Conservation (phyloP, 2,888 invertebrate species). For the Busseola fusca region DNA sequence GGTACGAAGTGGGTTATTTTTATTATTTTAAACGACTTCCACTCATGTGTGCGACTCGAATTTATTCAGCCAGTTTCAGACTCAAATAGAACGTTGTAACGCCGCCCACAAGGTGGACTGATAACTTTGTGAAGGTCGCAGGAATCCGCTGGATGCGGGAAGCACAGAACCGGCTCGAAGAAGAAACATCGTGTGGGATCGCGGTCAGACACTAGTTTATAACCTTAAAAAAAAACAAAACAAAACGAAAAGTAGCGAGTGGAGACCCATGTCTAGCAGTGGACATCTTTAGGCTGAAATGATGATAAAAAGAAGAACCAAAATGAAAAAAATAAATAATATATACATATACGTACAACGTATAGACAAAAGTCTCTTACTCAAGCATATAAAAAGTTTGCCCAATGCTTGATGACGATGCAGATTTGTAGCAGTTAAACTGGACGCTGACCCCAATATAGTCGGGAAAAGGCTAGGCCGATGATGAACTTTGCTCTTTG, state of each 20-base stretch:
- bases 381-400: too few species aligned
- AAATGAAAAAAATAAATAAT: too few species aligned
- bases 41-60: too few species aligned
- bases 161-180: neutral
- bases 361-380: too few species aligned
- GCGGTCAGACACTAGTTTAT: too few species aligned
- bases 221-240: too few species aligned
- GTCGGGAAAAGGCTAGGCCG: neutral
- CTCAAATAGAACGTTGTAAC: neutral
- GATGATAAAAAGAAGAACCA: too few species aligned
- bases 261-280: too few species aligned
- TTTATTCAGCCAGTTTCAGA: neutral
- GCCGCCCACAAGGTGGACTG: neutral
- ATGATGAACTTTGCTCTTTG: neutral
- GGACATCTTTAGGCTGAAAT: too few species aligned
- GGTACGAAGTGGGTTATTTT: conserved; percentile 1
- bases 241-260: too few species aligned
- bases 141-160: neutral
- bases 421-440: neutral
- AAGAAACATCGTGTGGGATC: too few species aligned
- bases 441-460: neutral
- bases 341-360: too few species aligned
- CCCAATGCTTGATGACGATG: neutral
- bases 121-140: neutral
- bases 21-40: neutral